Evolutionary conservation across 1,140 invertebrate genomes (phyloP).

Genomic region (Kradibia gibbosae): DNA sequence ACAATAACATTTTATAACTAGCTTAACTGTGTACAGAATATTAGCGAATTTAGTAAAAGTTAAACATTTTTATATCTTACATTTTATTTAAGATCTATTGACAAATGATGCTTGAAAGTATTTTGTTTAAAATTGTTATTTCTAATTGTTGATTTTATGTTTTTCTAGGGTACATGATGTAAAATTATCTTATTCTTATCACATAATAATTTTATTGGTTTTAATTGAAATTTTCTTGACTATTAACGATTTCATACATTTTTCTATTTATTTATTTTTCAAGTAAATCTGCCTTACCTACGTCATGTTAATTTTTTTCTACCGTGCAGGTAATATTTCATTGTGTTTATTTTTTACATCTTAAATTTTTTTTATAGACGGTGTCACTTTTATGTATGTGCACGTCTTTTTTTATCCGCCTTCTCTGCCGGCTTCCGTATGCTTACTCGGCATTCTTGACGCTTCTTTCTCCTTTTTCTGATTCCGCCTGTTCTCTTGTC

Average conservation of each 20-base stretch:
- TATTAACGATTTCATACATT: slow-evolving; percentile 40
- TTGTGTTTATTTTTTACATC: background rate
- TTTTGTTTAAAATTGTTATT: too few species aligned
- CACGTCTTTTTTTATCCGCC: slow-evolving; percentile 10
- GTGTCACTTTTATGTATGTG: slow-evolving; percentile 9
- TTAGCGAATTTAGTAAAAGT: too few species aligned
- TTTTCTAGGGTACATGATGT: too few species aligned
- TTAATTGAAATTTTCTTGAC: too few species aligned
- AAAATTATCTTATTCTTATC: too few species aligned
- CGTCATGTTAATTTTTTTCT: slow-evolving; percentile 25
- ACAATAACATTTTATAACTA: too few species aligned
- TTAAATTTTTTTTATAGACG: background rate
- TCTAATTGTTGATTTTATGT: too few species aligned
- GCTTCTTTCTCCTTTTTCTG: slow-evolving; percentile 19
- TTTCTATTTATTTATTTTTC: slow-evolving; percentile 17
- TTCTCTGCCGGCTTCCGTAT: background rate
- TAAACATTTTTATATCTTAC: too few species aligned
- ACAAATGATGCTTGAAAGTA: too few species aligned
- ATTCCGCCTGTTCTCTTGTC: slow-evolving; percentile 14
- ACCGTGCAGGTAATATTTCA: background rate
- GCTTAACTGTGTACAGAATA: too few species aligned
- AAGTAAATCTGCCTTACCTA: slow-evolving; percentile 1
- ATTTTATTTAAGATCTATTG: too few species aligned
- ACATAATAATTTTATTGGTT: too few species aligned
- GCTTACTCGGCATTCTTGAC: slow-evolving; percentile 1